Percentiles rank a stretch among this genome's conserved stretches.
These are phyloP conservation scores for Aphelenchoides avenae DNA, from an alignment of 1,140 invertebrate species.

Conservation along the genomic window DNA sequence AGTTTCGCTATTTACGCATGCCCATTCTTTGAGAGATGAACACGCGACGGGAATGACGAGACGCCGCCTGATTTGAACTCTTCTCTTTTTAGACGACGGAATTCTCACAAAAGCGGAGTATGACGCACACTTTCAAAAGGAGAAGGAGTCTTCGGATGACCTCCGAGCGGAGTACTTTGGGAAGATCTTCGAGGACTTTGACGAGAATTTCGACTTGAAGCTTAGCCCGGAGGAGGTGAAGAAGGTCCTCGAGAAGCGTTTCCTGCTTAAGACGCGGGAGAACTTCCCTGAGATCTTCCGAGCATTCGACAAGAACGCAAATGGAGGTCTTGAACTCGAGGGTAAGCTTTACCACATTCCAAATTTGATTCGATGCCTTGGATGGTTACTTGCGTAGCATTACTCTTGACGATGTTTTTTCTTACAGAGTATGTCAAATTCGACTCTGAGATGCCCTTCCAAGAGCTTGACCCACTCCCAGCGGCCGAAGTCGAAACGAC, in stretches of 20 bases:
- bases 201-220: constrained; percentile 26
- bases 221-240: constrained; percentile 17
- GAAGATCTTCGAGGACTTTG: constrained; percentile 30
- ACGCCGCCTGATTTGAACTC: too few species aligned
- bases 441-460: constrained; percentile 26
- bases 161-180: constrained; percentile 27
- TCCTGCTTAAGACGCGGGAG: constrained; percentile 23
- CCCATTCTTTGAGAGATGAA: too few species aligned
- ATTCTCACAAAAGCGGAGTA: constrained; percentile 22
- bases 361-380: too few species aligned
- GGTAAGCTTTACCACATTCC: background rate
- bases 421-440: constrained; percentile 24
- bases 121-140: constrained; percentile 24
- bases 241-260: constrained; percentile 20
- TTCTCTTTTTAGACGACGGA: constrained; percentile 24
- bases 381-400: background rate
- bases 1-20: too few species aligned
- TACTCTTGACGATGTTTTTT: constrained; percentile 1
- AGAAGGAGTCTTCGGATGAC: constrained; percentile 19
- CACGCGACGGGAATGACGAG: too few species aligned
- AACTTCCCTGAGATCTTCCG: constrained; percentile 29
- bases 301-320: constrained; percentile 20
- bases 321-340: constrained; percentile 21
- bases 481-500: background rate
- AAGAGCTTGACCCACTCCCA: constrained; percentile 27